Conservation (phyloP, 2,888 invertebrate genomes). For the Hymenopus coronatus region DNA sequence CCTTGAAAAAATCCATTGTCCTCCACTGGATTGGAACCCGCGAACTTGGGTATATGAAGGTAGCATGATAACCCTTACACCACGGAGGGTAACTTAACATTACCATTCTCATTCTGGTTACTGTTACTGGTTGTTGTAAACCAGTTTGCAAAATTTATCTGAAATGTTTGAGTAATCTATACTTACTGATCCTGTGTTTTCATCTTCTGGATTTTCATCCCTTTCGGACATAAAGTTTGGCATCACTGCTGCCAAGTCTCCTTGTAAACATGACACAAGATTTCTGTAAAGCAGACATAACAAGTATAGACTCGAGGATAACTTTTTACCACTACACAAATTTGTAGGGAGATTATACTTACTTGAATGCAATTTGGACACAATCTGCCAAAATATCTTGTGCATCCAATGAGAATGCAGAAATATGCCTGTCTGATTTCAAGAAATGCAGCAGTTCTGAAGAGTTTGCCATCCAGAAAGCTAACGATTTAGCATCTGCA, state of each 20-base stretch:
- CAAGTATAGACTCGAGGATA: neutral
- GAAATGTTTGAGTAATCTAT: neutral
- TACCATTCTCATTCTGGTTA: too few species aligned
- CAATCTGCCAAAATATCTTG: conserved; percentile 92
- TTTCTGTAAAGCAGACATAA: conserved; percentile 38
- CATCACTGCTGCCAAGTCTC: conserved; percentile 79
- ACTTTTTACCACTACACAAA: neutral
- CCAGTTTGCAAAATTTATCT: too few species aligned
- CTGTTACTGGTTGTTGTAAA: too few species aligned
- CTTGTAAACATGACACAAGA: conserved; percentile 49
- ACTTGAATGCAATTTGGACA: conserved; percentile 87
- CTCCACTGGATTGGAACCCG: too few species aligned
- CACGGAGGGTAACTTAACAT: too few species aligned
- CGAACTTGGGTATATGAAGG: too few species aligned
- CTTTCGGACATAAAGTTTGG: conserved; percentile 76
- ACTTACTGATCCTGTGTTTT: conserved; percentile 59
- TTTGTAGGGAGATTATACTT: conserved; percentile 38
- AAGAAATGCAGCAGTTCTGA: conserved; percentile 94
- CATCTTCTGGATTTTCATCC: conserved; percentile 60
- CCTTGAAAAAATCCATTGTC: too few species aligned
- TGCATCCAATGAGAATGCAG: conserved; percentile 86
- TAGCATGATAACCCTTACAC: too few species aligned
- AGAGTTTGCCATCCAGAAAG: conserved; percentile 97
- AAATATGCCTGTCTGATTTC: conserved; percentile 91
- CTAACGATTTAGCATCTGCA: conserved; percentile 79